Conservation (phyloP, 2,888 invertebrate species). For the Diarsia mendica region DNA sequence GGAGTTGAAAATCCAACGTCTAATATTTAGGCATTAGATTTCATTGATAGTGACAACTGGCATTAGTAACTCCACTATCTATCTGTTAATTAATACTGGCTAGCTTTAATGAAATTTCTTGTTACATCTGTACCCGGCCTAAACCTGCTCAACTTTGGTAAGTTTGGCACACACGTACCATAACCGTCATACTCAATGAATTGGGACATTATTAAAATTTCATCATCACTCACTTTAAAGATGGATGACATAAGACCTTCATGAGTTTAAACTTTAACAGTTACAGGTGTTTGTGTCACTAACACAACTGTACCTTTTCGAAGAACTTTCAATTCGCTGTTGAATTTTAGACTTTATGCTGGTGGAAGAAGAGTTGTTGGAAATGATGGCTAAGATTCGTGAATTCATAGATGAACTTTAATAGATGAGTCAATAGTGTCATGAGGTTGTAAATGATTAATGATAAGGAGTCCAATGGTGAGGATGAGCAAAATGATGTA, state of each 20-base stretch:
- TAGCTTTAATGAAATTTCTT: background rate
- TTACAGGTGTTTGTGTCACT: constrained; percentile 43
- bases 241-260: constrained; percentile 34
- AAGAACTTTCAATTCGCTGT: background rate
- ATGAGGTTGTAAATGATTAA: constrained; percentile 40
- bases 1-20: no score
- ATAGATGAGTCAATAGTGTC: constrained; percentile 42
- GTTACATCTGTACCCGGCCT: background rate
- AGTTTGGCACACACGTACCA: background rate
- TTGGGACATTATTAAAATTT: constrained; percentile 13
- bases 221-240: constrained; percentile 23
- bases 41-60: background rate
- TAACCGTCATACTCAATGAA: constrained; percentile 11
- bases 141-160: background rate
- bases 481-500: constrained; percentile 30
- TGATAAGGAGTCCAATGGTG: constrained; percentile 23
- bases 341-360: constrained; percentile 5
- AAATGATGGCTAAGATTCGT: constrained; percentile 8
- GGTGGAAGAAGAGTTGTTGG: background rate
- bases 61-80: background rate
- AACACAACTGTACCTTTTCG: constrained; percentile 4
- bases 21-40: background rate
- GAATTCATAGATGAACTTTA: constrained; percentile 25
- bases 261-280: constrained; percentile 33
- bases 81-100: no score